A percentile compares a stretch with the other conserved stretches of the same genome.
phyloP scores from a whole-genome alignment of 2,113 vertebrate species.

The Coryphaenoides rupestris region DNA sequence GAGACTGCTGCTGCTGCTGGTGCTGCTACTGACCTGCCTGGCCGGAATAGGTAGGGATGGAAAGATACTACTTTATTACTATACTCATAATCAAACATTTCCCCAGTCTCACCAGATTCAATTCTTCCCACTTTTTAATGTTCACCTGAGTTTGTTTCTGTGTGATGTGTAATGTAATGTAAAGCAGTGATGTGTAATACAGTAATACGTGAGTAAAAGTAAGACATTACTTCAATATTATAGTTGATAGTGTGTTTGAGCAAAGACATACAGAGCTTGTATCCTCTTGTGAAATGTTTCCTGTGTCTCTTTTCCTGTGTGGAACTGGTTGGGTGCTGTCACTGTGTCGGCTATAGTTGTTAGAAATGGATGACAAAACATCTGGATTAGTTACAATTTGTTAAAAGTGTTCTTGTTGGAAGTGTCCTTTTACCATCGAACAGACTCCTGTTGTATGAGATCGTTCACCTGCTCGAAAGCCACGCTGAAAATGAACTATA shows the following conservation, averaged over 20 bases:
- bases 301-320: not conserved
- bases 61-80: not conserved
- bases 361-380: conserved; percentile 9
- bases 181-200: not conserved
- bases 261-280: not conserved
- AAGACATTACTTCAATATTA: not conserved
- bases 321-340: not conserved
- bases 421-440: no score
- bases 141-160: not conserved
- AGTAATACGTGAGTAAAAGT: not conserved
- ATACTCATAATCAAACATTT: not conserved
- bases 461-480: no score
- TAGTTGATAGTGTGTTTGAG: not conserved
- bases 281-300: conserved; percentile 2
- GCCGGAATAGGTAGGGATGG: conserved; percentile 65
- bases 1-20: conserved; percentile 44
- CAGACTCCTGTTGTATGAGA: no score
- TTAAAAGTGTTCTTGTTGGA: no score
- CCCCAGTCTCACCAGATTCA: not conserved
- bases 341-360: not conserved
- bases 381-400: no score
- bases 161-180: no score
- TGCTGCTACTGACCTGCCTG: conserved; percentile 38
- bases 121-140: conserved; percentile 2
- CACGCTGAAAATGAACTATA: no score